Evolutionary conservation across 1,140 invertebrate genomes (phyloP).

Genomic region (Dreissena polymorpha): DNA sequence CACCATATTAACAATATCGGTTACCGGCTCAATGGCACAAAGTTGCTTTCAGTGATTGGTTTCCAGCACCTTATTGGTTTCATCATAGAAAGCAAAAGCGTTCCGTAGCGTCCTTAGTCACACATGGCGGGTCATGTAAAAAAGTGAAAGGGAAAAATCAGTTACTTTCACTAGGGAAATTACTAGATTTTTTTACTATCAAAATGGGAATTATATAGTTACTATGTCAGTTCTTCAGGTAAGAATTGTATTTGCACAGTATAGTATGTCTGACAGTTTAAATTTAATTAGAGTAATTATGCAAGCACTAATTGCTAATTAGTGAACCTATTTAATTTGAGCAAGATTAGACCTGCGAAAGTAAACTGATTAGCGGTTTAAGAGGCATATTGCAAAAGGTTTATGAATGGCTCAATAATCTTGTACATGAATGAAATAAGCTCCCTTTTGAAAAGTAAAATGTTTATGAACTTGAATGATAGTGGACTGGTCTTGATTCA

Average conservation of each 20-base stretch:
- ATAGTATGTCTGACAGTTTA: not conserved
- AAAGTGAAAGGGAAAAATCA: slow-evolving; percentile 41
- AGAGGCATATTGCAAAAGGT: not conserved
- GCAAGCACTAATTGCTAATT: not conserved
- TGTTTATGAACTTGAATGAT: too few relatives aligned
- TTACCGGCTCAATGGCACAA: slow-evolving; percentile 20
- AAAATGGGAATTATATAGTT: slow-evolving; percentile 26
- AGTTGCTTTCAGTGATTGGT: slow-evolving; percentile 1
- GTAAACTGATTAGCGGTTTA: slow-evolving; percentile 41
- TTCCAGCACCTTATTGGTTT: not conserved
- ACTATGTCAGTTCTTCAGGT: slow-evolving; percentile 67
- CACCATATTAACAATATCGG: slow-evolving; percentile 30
- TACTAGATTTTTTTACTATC: not conserved
- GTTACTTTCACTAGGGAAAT: slow-evolving; percentile 1
- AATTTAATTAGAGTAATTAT: too few relatives aligned
- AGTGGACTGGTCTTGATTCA: too few relatives aligned
- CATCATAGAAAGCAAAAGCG: slow-evolving; percentile 24
- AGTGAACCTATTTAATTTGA: not conserved
- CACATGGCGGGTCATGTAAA: slow-evolving; percentile 51
- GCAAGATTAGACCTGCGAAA: slow-evolving; percentile 50
- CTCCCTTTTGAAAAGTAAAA: too few relatives aligned
- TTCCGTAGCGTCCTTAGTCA: slow-evolving; percentile 48
- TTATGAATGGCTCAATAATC: too few relatives aligned
- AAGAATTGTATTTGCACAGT: slow-evolving; percentile 12
- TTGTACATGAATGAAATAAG: too few relatives aligned